These are phyloP conservation scores for Laticauda laticaudata DNA, from an alignment of 2,113 vertebrate genomes.

Conservation along the genomic window DNA sequence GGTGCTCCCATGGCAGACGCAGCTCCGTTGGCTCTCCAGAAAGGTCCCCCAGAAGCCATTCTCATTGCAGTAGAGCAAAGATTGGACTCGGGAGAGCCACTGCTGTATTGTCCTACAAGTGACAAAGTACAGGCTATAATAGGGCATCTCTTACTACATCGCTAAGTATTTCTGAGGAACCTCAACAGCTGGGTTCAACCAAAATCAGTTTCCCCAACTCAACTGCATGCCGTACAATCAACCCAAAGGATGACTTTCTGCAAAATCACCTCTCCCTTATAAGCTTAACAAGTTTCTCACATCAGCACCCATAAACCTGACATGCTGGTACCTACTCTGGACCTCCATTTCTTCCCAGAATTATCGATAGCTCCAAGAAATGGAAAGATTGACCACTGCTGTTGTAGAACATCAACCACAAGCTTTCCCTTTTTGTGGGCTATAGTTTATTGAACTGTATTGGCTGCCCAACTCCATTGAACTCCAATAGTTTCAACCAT, in stretches of 20 bases:
- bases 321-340: background rate
- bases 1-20: conserved; percentile 92
- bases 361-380: background rate
- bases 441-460: no score
- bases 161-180: background rate
- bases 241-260: background rate
- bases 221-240: background rate
- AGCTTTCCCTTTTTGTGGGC: no score
- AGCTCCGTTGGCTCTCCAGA: conserved; percentile 94
- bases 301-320: background rate
- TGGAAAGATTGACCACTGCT: background rate
- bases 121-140: conserved; percentile 37
- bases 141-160: background rate
- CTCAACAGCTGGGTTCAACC: background rate
- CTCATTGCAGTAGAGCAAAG: conserved; percentile 98
- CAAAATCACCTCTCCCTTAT: background rate
- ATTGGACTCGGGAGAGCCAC: conserved; percentile 97
- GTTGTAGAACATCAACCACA: background rate
- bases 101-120: conserved; percentile 91
- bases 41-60: conserved; percentile 99
- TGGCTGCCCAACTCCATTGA: no score
- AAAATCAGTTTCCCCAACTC: background rate
- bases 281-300: background rate
- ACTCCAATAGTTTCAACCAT: no score
- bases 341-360: background rate